phyloP scores from a whole-genome alignment of 2,888 invertebrate genomes.

The Mycalesis mineus region DNA sequence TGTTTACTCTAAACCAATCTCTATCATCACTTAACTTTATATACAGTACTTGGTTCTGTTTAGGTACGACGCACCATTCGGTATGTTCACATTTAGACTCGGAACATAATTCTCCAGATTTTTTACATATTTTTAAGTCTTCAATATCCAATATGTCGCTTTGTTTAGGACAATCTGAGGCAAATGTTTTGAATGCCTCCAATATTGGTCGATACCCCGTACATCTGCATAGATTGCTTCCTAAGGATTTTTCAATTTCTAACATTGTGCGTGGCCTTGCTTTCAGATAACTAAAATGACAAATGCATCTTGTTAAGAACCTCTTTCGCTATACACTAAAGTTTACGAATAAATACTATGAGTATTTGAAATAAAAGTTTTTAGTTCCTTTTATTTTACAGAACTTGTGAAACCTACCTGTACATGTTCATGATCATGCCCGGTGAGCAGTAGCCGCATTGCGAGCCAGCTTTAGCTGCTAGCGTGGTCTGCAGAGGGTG shows the following conservation, averaged over 20 bases:
- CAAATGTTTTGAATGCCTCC: conserved; percentile 87
- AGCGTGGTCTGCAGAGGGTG: conserved; percentile 80
- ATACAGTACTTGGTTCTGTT: conserved; percentile 32
- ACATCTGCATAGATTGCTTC: conserved; percentile 87
- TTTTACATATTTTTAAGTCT: conserved; percentile 38
- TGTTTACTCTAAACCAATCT: conserved; percentile 75
- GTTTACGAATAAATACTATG: no score
- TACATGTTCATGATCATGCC: conserved; percentile 84
- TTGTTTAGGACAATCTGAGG: conserved; percentile 74
- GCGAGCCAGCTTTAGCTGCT: conserved; percentile 80
- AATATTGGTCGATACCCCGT: conserved; percentile 88
- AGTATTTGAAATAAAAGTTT: no score
- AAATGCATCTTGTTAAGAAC: no score
- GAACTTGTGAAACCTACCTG: conserved; percentile 5
- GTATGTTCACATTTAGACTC: conserved; percentile 27
- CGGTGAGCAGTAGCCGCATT: conserved; percentile 85
- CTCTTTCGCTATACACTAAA: no score
- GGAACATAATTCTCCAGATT: conserved; percentile 29
- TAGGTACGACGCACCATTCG: conserved; percentile 43
- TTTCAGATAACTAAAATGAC: conserved; percentile 36
- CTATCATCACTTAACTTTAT: conserved; percentile 56
- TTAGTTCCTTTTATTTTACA: no score
- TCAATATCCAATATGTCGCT: conserved; percentile 61
- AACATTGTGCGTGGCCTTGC: conserved; percentile 68
- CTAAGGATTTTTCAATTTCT: conserved; percentile 85